Base-by-base conservation (phyloP, 2,797 vertebrate genomes). In the Centroberyx gerrardi region DNA sequence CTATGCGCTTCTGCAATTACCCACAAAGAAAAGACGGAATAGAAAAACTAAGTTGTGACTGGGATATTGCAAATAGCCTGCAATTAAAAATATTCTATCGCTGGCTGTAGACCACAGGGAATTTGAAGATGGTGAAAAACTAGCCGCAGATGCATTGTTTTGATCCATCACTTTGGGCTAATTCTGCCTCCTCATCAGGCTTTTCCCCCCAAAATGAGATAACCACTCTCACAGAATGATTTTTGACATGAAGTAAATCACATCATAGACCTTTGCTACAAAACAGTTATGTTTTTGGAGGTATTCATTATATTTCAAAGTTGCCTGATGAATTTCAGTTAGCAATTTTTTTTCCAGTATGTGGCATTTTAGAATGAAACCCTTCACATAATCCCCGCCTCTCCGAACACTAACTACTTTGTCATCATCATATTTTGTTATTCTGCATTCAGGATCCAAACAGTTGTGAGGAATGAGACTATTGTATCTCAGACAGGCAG, bases 1-100 rank as follows among this genome's bases (percentile, higher is more conserved):
- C 18, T 49, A 28, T 72, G 59, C 53, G 60, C 53, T 63, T 63
- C 42, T 56, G 58, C 75, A 31, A 62, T 69, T 73, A 33, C 31
- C 38, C 64, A 76, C 62, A 74, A 58, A 75, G 22, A 77, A 60
- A 44, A 49, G 28, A 59, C 56, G 13, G 3, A 31, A 62, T 53
- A 48, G 60, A 72, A 53, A 71, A 61, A 74, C 62, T 62, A 73
- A 68, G 75, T 62, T 74, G 83, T 72, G 76, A 79, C 58, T 53
- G 31, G 42, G 75, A 76, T 82, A 56, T 80, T 81, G 85, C 72
- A 81, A 74, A 88, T 82, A 78, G 82, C 48, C 82, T 72, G 82
- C 91, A 86, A 91, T 92, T 91, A 90, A 90, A 89, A 89, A 71
- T 75, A 76, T 42, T 62, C 71, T 36, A 60, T 17, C 70, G 53